phyloP scores from a whole-genome alignment of 1,140 invertebrate species.

The Drosophila saltans region DNA sequence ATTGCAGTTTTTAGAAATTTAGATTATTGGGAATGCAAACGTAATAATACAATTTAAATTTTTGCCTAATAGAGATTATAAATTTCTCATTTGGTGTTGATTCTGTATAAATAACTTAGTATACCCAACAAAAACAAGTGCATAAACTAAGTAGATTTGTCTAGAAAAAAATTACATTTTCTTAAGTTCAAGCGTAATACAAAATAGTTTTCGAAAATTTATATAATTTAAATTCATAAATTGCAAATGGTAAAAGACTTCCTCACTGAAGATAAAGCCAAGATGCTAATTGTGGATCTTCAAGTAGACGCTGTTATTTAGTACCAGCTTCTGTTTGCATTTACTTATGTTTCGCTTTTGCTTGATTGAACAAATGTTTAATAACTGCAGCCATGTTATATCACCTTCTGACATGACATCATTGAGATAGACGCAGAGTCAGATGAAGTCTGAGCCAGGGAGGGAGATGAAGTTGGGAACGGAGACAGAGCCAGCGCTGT shows the following conservation, averaged over 20 bases:
- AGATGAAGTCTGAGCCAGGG: background rate
- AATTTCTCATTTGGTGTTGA: background rate
- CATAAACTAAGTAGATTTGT: no score
- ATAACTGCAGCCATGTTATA: conserved; percentile 79
- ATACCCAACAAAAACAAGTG: no score
- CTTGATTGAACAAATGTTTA: conserved; percentile 38
- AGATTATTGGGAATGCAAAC: background rate
- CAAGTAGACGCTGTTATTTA: conserved; percentile 3
- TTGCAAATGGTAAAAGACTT: no score
- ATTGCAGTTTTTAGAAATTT: background rate
- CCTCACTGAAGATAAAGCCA: no score
- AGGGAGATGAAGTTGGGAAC: background rate
- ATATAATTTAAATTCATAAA: no score
- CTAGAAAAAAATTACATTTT: no score
- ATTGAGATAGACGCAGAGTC: conserved; percentile 29
- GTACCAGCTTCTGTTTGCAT: conserved; percentile 3
- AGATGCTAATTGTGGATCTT: background rate
- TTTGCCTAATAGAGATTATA: background rate
- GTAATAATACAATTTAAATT: background rate
- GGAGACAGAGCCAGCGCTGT: conserved; percentile 30
- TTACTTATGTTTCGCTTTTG: conserved; percentile 6
- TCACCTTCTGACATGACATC: conserved; percentile 79
- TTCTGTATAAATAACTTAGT: no score
- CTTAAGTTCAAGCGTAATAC: no score
- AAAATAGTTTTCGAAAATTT: no score